A percentile compares a stretch with the other conserved stretches of the same genome.
Conservation (phyloP, 2,888 invertebrate genomes). For the Automeris io region DNA sequence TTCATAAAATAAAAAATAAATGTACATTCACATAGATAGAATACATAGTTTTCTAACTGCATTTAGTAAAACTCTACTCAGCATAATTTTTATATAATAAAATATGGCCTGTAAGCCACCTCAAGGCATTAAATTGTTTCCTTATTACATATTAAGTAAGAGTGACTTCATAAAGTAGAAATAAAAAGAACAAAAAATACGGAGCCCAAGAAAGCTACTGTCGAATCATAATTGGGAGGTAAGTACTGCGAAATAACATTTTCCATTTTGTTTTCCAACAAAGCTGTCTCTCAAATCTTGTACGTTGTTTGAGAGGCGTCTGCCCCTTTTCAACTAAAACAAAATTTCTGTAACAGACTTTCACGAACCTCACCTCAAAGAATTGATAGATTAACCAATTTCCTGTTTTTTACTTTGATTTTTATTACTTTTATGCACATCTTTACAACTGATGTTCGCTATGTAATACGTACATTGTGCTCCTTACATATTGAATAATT, state of each 20-base stretch:
- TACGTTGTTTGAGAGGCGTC: conserved; percentile 47
- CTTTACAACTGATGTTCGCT: background rate
- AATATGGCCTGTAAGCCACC: too few relatives aligned
- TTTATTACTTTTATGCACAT: conserved; percentile 21
- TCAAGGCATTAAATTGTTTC: background rate
- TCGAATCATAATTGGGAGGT: conserved; percentile 54
- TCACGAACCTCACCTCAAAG: conserved; percentile 57
- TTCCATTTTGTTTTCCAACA: conserved; percentile 41
- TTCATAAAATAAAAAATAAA: too few relatives aligned
- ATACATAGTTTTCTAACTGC: too few relatives aligned
- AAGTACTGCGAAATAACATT: conserved; percentile 52
- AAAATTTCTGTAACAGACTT: conserved; percentile 69
- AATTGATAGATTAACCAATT: conserved; percentile 60
- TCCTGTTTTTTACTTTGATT: conserved; percentile 55
- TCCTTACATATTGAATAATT: too few relatives aligned
- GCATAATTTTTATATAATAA: too few relatives aligned
- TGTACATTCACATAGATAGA: too few relatives aligned
- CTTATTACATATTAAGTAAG: background rate
- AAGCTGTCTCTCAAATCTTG: conserved; percentile 54
- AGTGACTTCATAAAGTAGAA: too few relatives aligned
- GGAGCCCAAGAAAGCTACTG: conserved; percentile 21
- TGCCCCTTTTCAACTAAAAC: conserved; percentile 64
- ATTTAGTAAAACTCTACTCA: too few relatives aligned
- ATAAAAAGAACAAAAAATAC: background rate
- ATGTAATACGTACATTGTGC: too few relatives aligned